Percentiles rank a stretch among this genome's conserved stretches.
These are phyloP conservation scores for Pelobates cultripes DNA, from an alignment of 2,797 vertebrate genomes.

Conservation along the genomic window DNA sequence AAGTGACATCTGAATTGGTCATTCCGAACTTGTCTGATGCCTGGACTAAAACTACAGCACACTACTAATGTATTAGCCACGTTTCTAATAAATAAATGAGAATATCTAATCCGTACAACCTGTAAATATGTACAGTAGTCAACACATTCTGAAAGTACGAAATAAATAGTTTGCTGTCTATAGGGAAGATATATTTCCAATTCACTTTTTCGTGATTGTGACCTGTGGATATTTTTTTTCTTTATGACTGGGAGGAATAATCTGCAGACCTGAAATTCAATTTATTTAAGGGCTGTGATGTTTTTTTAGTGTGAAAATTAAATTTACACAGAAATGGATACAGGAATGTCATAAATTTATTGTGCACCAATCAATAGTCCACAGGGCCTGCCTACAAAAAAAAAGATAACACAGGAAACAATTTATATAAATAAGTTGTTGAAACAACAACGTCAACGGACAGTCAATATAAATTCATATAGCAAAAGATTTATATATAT, in stretches of 20 bases:
- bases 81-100: too few relatives aligned
- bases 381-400: constrained; percentile 76
- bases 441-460: constrained; percentile 61
- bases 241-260: not conserved
- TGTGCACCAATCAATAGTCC: constrained; percentile 69
- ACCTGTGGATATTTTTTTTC: not conserved
- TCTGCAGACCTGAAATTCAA: not conserved
- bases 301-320: not conserved
- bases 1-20: too few relatives aligned
- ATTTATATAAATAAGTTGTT: constrained; percentile 78
- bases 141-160: not conserved
- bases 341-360: constrained; percentile 34
- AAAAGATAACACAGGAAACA: constrained; percentile 63
- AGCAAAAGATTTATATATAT: constrained; percentile 75
- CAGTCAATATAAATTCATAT: constrained; percentile 69
- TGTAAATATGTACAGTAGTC: not conserved
- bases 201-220: not conserved
- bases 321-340: constrained; percentile 12
- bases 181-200: not conserved
- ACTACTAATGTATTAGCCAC: too few relatives aligned
- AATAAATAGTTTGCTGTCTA: not conserved
- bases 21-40: too few relatives aligned
- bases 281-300: not conserved
- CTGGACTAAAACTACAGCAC: too few relatives aligned
- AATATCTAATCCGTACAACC: too few relatives aligned